Conservation (phyloP, 2,797 vertebrate genomes). For the Paratrypauchen microcephalus region DNA sequence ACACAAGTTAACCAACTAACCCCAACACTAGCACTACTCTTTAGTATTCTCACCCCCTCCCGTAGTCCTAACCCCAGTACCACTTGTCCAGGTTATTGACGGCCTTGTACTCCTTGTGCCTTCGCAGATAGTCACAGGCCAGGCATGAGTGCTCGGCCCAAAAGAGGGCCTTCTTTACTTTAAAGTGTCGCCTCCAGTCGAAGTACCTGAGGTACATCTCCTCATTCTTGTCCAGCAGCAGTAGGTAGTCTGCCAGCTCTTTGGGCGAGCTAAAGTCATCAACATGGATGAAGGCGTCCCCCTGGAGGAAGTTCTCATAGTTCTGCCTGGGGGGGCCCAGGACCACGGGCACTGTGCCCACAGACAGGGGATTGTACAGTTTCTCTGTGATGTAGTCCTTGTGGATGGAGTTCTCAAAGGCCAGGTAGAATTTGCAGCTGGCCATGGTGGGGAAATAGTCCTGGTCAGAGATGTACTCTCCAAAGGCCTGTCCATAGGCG, state of each 20-base stretch:
- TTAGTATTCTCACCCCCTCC: not conserved
- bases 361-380: constrained; percentile 93
- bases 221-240: constrained; percentile 93
- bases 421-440: constrained; percentile 95
- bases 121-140: constrained; percentile 92
- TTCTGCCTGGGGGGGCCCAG: constrained; percentile 92
- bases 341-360: constrained; percentile 93
- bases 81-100: constrained; percentile 95
- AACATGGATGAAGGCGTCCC: constrained; percentile 95
- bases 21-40: constrained; percentile 32
- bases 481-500: constrained; percentile 93
- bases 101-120: constrained; percentile 93
- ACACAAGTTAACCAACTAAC: constrained; percentile 38
- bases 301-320: constrained; percentile 96
- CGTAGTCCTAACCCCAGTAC: constrained; percentile 86
- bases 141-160: constrained; percentile 97
- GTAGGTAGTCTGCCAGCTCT: constrained; percentile 93
- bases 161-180: constrained; percentile 90
- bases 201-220: constrained; percentile 94
- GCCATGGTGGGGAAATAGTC: constrained; percentile 93
- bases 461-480: constrained; percentile 90
- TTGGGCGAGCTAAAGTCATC: constrained; percentile 93
- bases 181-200: constrained; percentile 94
- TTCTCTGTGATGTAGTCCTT: constrained; percentile 99
- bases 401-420: constrained; percentile 98